Evolutionary conservation across 2,113 vertebrate genomes (phyloP).

Genomic region (Thymallus thymallus): DNA sequence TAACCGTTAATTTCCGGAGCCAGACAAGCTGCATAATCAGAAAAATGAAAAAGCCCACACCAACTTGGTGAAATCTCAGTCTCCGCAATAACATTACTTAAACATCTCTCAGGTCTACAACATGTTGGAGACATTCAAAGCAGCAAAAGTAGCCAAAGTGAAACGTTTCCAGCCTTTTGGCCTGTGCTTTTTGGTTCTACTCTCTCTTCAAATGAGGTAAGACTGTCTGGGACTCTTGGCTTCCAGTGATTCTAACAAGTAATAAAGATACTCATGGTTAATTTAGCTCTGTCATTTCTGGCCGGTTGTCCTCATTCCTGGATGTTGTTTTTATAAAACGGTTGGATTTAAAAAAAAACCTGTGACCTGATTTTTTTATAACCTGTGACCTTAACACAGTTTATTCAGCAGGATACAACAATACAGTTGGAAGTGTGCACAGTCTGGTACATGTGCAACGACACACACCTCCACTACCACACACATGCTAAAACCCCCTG

Average conservation of each 20-base stretch:
- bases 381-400: background rate
- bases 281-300: slow-evolving; percentile 48
- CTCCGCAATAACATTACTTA: background rate
- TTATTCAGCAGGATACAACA: background rate
- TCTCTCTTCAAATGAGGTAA: slow-evolving; percentile 50
- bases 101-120: background rate
- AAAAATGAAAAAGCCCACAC: no score
- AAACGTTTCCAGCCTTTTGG: slow-evolving; percentile 15
- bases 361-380: background rate
- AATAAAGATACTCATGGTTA: slow-evolving; percentile 47
- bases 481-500: background rate
- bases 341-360: no score
- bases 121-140: slow-evolving; percentile 16
- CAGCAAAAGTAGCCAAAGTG: slow-evolving; percentile 7
- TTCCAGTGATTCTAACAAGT: background rate
- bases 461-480: background rate
- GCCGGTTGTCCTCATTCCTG: slow-evolving; percentile 35
- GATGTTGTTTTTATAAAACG: slow-evolving; percentile 32
- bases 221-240: slow-evolving; percentile 35
- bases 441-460: background rate
- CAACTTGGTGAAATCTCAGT: background rate
- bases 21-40: background rate
- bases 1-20: no score
- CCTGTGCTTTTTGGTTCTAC: slow-evolving; percentile 26
- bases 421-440: background rate